phyloP scores from a whole-genome alignment of 2,113 vertebrate species.

The Hassar affinis region DNA sequence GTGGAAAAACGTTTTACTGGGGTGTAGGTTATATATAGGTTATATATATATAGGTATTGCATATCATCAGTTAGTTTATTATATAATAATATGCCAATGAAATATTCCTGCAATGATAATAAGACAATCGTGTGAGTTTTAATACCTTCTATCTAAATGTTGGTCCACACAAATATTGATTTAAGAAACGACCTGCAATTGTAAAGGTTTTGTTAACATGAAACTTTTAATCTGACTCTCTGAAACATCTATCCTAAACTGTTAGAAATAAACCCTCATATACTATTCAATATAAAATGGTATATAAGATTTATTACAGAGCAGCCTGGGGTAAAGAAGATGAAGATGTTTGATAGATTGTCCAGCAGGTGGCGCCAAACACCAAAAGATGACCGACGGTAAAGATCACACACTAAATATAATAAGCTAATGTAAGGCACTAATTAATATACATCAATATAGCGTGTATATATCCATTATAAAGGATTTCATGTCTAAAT shows the following conservation, averaged over 20 bases:
- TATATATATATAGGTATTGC: no score
- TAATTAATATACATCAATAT: not conserved
- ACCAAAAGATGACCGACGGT: not conserved
- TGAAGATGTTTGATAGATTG: not conserved
- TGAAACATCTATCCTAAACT: no score
- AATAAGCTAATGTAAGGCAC: not conserved
- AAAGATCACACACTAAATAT: not conserved
- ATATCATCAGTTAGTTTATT: no score
- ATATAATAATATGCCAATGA: no score
- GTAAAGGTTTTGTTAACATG: no score
- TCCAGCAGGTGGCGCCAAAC: constrained; percentile 16
- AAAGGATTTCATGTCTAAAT: not conserved
- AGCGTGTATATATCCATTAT: not conserved
- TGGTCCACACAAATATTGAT: no score
- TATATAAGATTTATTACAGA: not conserved
- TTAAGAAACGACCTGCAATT: no score
- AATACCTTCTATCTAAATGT: no score
- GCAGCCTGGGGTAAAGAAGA: not conserved
- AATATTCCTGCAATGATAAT: no score
- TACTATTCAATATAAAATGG: not conserved
- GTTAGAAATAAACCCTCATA: not conserved
- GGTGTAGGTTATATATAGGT: no score
- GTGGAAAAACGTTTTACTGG: no score
- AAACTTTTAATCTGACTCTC: no score
- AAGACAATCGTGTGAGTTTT: not conserved